Evolutionary conservation across 2,888 invertebrate species (phyloP).

Genomic region (Cosmia trapezina): DNA sequence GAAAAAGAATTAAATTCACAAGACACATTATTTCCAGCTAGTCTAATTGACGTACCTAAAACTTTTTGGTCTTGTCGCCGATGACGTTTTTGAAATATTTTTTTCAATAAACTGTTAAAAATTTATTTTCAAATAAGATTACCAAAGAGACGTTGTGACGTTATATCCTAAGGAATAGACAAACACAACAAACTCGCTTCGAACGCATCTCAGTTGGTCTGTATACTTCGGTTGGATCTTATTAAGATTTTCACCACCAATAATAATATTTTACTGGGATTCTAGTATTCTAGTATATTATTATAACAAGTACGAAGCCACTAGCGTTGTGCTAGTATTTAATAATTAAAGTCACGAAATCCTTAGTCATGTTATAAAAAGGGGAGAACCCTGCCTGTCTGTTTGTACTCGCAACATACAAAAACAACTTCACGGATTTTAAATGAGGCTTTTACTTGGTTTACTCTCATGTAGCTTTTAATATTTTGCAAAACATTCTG

Average conservation of each 20-base stretch:
- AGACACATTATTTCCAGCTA: background rate
- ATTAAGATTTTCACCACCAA: too few species aligned
- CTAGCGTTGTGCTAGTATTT: background rate
- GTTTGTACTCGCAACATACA: background rate
- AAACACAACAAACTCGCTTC: background rate
- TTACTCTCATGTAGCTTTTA: background rate
- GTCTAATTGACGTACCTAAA: background rate
- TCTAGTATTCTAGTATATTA: too few species aligned
- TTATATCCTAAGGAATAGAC: background rate
- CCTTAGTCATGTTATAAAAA: slow-evolving; percentile 31
- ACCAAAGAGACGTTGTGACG: background rate
- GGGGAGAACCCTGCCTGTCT: background rate
- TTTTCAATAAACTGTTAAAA: too few species aligned
- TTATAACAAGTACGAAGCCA: background rate
- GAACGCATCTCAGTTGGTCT: background rate
- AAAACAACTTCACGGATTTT: slow-evolving; percentile 8
- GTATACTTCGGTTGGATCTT: too few species aligned
- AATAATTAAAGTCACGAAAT: slow-evolving; percentile 22
- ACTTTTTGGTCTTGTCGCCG: background rate
- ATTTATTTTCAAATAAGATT: background rate
- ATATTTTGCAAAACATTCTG: background rate
- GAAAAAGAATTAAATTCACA: background rate
- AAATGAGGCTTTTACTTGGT: slow-evolving; percentile 7
- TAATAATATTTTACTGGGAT: too few species aligned
- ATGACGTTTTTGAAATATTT: background rate